Evolutionary conservation across 2,888 invertebrate genomes (phyloP), one percentile per base, ranked within the genome.

Genomic region (Andrena praecox): DNA sequence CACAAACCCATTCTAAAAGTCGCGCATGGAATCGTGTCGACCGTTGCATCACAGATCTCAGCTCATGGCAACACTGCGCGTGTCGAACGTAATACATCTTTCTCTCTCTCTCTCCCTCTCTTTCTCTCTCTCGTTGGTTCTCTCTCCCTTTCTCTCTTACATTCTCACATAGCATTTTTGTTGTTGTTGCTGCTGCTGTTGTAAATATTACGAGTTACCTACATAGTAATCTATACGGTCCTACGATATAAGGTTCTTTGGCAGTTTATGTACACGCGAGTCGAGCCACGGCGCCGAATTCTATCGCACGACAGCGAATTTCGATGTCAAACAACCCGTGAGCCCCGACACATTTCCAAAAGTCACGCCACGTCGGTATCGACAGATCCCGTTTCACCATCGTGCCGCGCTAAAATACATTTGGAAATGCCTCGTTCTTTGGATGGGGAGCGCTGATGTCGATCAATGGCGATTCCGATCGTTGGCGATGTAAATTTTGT

Each of bases 181-280:
- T 56, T 56, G 42, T 42, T 24, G 56, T 56, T 10, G 42, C 16
- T 42, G 42, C 42, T 42, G 42, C 42, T 42, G 42, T 56, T 56
- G 56, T 70, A 71, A 82, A 78, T 82, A 80, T 87, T 85, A 84
- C 31, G 74, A 80, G 73, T 85, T 87, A 85, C 20, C 80, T 83
- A 84, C 78, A 42, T 42, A 42, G 42, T 81, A 88, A 79, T 42
- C 88, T 87, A 87, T 74, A 76, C 81, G 85, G 76, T 63, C 63
- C 87, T 87, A 87, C 77, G 75, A 82, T 68, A 73, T 85, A 84
- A 66, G 79, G 74, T 76, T 77, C 68, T 80, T 80, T 90, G 90
- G 90, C 90, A 90, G 90, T 90, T 88, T 88, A 84, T 89, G 80
- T 89, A 89, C 88, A 89, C 74, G 84, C 89, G 79, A 63, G 73